A percentile compares a stretch with the other conserved stretches of the same genome.
phyloP scores from a whole-genome alignment of 2,113 vertebrate species.

The Zosterops lateralis region DNA sequence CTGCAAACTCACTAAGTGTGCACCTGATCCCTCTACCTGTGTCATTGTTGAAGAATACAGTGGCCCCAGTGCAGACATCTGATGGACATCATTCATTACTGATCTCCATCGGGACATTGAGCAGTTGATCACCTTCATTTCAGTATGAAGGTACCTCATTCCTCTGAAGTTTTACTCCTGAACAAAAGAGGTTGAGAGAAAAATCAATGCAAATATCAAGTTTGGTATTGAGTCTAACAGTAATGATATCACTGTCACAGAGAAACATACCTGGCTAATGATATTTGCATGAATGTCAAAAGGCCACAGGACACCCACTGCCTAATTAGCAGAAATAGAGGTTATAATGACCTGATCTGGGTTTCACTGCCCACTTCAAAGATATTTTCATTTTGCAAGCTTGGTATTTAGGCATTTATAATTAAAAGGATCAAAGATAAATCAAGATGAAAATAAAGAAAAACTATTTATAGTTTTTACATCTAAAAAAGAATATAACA shows the following conservation, averaged over 20 bases:
- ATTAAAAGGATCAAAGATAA: background rate
- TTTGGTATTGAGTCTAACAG: constrained; percentile 41
- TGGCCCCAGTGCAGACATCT: fast-evolving
- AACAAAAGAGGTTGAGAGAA: background rate
- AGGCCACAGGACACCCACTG: constrained; percentile 58
- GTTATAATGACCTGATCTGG: constrained; percentile 52
- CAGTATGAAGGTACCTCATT: background rate
- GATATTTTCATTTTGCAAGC: background rate
- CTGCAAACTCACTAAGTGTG: background rate
- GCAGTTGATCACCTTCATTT: background rate
- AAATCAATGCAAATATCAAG: constrained; percentile 30
- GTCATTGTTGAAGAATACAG: background rate
- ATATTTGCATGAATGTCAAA: constrained; percentile 67
- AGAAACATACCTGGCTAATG: constrained; percentile 62
- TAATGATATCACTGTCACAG: constrained; percentile 32
- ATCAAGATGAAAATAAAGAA: background rate
- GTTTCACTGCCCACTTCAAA: constrained; percentile 45
- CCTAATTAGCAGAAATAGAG: constrained; percentile 69
- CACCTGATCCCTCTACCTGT: background rate
- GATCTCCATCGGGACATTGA: background rate
- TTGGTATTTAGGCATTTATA: background rate
- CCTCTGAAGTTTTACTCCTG: constrained; percentile 17
- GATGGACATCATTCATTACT: background rate
- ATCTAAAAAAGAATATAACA: background rate
- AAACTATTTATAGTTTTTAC: background rate